phyloP scores from a whole-genome alignment of 2,797 vertebrate species.

The Anabacerthia variegaticeps region DNA sequence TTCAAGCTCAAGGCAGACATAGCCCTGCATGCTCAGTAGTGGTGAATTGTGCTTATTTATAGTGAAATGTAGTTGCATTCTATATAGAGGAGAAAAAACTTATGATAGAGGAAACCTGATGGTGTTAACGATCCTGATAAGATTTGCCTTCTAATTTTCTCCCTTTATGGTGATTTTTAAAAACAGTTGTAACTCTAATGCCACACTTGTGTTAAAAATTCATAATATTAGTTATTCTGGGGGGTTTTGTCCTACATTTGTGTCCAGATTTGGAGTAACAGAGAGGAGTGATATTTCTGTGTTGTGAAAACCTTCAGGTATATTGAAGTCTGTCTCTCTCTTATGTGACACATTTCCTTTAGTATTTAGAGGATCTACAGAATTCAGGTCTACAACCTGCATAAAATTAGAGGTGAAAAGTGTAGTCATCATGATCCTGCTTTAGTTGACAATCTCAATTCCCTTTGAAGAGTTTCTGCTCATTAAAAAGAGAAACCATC shows the following conservation, averaged over 20 bases:
- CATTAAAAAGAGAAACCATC: neutral
- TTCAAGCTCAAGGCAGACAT: neutral
- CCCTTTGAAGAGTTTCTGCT: neutral
- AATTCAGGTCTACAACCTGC: neutral
- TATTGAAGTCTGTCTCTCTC: neutral
- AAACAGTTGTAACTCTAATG: neutral
- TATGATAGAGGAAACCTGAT: neutral
- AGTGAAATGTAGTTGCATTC: neutral
- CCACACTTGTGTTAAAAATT: neutral
- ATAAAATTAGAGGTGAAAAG: neutral
- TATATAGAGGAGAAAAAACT: neutral
- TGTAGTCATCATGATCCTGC: neutral
- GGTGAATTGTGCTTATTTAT: neutral
- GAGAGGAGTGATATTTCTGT: neutral
- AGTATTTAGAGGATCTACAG: neutral
- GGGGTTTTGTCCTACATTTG: fast-evolving
- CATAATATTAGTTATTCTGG: neutral
- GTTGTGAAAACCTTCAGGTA: neutral
- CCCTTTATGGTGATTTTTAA: neutral
- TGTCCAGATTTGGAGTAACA: neutral
- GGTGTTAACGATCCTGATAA: neutral
- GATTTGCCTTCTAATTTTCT: neutral
- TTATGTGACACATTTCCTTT: neutral
- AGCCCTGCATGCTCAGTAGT: neutral
- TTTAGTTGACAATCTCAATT: neutral